These are phyloP conservation scores for Melozone crissalis DNA, from an alignment of 2,113 vertebrate genomes.

Conservation along the genomic window DNA sequence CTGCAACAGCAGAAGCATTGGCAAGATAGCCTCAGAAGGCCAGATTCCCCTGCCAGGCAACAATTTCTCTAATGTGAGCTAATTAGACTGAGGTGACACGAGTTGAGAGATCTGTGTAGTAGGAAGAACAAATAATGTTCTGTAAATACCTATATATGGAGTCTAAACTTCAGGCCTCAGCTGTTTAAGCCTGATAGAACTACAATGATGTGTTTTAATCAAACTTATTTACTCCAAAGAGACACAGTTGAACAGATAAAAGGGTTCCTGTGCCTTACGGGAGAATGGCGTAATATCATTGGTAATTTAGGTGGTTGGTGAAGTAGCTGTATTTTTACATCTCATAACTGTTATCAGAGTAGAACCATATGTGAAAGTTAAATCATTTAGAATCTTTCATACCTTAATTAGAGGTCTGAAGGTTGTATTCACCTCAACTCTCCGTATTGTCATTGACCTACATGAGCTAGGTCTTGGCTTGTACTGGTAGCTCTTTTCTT, in stretches of 20 bases:
- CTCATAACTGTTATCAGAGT: not conserved
- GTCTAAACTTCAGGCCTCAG: not conserved
- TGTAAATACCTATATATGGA: not conserved
- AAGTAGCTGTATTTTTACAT: not conserved
- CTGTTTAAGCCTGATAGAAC: not conserved
- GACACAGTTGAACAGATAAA: not conserved
- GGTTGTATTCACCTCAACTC: not conserved
- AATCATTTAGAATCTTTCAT: not conserved
- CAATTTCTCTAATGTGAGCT: not conserved
- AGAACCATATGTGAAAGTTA: not conserved
- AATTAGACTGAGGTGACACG: not conserved
- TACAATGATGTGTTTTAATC: not conserved
- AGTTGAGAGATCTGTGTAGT: not conserved
- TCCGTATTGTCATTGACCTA: not conserved
- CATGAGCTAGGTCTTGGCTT: not conserved
- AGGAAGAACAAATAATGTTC: not conserved
- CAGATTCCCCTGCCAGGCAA: not conserved
- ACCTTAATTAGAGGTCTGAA: not conserved
- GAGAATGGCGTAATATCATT: not conserved
- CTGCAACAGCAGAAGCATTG: not conserved
- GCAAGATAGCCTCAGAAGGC: not conserved
- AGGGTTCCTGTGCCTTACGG: not conserved
- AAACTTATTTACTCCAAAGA: not conserved
- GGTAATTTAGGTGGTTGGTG: not conserved
- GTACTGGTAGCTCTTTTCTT: not conserved